phyloP scores from a whole-genome alignment of 2,888 invertebrate species.

The Andrena dorsata region DNA sequence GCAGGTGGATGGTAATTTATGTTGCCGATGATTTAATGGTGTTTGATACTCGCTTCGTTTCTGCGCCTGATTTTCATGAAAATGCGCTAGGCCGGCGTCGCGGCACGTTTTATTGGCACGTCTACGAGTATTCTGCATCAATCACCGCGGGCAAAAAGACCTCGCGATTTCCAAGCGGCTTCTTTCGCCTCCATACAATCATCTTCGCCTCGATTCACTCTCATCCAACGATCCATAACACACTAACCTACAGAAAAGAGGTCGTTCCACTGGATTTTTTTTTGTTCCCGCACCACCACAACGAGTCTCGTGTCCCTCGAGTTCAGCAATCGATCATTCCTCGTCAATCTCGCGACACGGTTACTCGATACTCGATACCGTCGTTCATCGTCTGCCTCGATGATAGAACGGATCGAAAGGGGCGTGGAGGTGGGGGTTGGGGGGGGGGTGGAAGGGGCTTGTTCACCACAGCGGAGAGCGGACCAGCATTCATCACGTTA shows the following conservation, averaged over 20 bases:
- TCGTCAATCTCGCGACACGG: slow-evolving; percentile 52
- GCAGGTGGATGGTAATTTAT: slow-evolving; percentile 6
- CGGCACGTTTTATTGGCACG: neutral
- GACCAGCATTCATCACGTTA: slow-evolving; percentile 83
- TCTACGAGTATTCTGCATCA: no score
- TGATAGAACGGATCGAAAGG: slow-evolving; percentile 55
- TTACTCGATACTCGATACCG: slow-evolving; percentile 62
- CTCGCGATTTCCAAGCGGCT: no score
- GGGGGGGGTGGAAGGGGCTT: slow-evolving; percentile 4
- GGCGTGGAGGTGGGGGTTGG: slow-evolving; percentile 43
- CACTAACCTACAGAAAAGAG: slow-evolving; percentile 38
- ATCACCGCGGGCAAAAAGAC: neutral
- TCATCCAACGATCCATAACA: neutral
- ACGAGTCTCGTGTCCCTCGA: slow-evolving; percentile 34
- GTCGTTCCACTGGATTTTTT: slow-evolving; percentile 11
- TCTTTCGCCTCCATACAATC: no score
- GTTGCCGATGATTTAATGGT: slow-evolving; percentile 16
- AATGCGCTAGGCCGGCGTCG: neutral
- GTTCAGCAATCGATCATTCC: slow-evolving; percentile 49
- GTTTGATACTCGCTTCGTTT: neutral
- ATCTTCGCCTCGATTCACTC: neutral
- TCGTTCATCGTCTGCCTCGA: slow-evolving; percentile 64
- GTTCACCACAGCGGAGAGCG: slow-evolving; percentile 63
- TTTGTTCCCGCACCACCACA: neutral
- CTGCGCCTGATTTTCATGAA: neutral